phyloP scores from a whole-genome alignment of 2,797 vertebrate genomes.

The Peromyscus attwateri region DNA sequence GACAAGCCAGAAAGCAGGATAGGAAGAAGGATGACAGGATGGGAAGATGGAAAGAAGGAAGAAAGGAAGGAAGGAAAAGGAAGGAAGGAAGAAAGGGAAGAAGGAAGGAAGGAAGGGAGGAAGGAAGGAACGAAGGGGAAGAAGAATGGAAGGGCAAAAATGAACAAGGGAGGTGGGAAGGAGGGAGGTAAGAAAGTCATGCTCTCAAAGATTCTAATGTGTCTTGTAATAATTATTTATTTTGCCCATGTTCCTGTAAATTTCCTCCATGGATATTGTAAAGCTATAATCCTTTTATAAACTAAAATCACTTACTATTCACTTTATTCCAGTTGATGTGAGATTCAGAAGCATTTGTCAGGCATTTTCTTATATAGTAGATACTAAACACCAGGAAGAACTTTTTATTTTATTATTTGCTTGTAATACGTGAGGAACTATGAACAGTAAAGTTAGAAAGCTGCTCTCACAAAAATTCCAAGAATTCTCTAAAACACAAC shows the following conservation, averaged over 20 bases:
- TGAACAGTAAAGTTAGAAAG: not conserved
- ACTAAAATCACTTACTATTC: not conserved
- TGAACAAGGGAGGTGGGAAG: not conserved
- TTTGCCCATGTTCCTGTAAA: not conserved
- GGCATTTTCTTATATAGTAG: not conserved
- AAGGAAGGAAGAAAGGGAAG: too few species aligned
- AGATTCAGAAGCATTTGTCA: not conserved
- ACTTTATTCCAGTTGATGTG: not conserved
- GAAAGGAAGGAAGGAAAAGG: too few species aligned
- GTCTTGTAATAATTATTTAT: not conserved
- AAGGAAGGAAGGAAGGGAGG: too few species aligned
- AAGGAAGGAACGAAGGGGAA: too few species aligned
- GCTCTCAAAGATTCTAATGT: not conserved
- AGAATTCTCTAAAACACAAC: not conserved
- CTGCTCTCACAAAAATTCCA: not conserved
- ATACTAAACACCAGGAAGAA: not conserved
- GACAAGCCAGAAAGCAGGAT: too few species aligned
- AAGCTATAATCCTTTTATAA: not conserved
- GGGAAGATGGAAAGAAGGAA: too few species aligned
- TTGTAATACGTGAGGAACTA: not conserved
- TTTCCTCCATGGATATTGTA: not conserved
- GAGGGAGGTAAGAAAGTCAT: not conserved
- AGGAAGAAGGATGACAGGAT: too few species aligned
- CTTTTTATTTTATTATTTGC: not conserved
- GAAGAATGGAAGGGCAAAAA: not conserved